Percentiles rank a stretch among this genome's conserved stretches.
Conservation (phyloP, 1,140 invertebrate species). For the Drosophila takahashii region DNA sequence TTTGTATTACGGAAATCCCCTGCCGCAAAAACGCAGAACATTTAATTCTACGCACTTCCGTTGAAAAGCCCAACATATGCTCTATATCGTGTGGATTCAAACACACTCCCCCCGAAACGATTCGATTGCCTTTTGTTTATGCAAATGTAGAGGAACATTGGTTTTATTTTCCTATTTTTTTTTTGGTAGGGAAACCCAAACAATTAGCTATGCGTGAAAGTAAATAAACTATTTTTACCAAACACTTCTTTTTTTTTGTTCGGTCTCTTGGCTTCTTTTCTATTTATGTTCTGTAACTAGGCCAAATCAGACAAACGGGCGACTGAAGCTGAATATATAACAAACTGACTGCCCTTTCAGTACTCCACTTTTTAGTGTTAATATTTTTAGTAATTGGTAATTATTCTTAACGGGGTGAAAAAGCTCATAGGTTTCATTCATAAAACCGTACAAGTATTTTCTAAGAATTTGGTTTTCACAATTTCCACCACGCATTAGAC, state of each 20-base stretch:
- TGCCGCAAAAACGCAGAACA: slow-evolving; percentile 14
- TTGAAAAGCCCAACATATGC: slow-evolving; percentile 58
- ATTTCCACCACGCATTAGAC: slow-evolving; percentile 9
- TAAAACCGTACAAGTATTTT: slow-evolving; percentile 8
- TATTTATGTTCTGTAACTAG: slow-evolving; percentile 59
- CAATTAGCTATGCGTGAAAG: slow-evolving; percentile 65
- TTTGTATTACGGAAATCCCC: slow-evolving; percentile 53
- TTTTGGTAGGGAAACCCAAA: slow-evolving; percentile 55
- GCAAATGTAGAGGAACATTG: slow-evolving; percentile 62
- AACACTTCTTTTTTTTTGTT: slow-evolving; percentile 40
- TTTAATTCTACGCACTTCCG: slow-evolving; percentile 56
- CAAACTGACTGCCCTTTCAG: slow-evolving; percentile 26
- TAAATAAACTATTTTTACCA: slow-evolving; percentile 70
- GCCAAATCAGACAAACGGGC: slow-evolving; percentile 56
- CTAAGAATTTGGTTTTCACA: slow-evolving; percentile 7
- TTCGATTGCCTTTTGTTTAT: slow-evolving; percentile 69
- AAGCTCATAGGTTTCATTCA: slow-evolving; percentile 16
- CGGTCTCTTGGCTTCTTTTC: slow-evolving; percentile 26
- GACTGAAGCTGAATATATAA: slow-evolving; percentile 24
- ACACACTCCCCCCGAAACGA: slow-evolving; percentile 11
- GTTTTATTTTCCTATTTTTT: slow-evolving; percentile 10
- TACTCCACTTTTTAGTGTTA: slow-evolving; percentile 13
- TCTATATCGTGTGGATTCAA: slow-evolving; percentile 53
- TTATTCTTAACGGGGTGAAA: slow-evolving; percentile 41
- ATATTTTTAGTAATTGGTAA: slow-evolving; percentile 26